Evolutionary conservation across 2,797 vertebrate genomes (phyloP).

Genomic region (Pangasius djambal): DNA sequence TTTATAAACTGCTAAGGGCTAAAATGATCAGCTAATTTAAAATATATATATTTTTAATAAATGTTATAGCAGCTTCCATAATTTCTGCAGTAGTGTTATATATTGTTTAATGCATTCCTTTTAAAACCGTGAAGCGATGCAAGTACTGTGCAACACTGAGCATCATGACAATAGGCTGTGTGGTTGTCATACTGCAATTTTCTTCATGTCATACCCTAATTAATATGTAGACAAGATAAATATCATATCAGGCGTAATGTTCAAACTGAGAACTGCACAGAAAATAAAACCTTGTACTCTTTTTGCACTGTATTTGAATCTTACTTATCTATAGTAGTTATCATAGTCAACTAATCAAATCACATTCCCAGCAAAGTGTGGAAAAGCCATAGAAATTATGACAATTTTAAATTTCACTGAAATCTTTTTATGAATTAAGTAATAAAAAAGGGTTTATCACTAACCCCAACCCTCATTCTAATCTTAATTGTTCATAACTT

Average conservation of each 20-base stretch:
- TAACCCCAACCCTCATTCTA: background rate
- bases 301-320: background rate
- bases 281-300: background rate
- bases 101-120: background rate
- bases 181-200: background rate
- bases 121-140: background rate
- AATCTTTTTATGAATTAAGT: background rate
- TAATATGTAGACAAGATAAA: background rate
- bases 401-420: background rate
- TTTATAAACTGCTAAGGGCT: background rate
- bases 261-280: background rate
- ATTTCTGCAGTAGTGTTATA: background rate
- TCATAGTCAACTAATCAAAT: background rate
- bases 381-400: background rate
- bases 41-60: background rate
- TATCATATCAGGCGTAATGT: slow-evolving; percentile 1
- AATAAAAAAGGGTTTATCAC: background rate
- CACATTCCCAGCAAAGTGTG: background rate
- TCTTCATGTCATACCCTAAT: background rate
- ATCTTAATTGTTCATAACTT: background rate
- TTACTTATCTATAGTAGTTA: background rate
- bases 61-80: background rate
- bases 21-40: background rate
- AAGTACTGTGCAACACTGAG: background rate
- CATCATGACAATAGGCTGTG: background rate